Conservation (phyloP, 53 echinoderm and acorn worm species). For the Echinometra lucunter region DNA sequence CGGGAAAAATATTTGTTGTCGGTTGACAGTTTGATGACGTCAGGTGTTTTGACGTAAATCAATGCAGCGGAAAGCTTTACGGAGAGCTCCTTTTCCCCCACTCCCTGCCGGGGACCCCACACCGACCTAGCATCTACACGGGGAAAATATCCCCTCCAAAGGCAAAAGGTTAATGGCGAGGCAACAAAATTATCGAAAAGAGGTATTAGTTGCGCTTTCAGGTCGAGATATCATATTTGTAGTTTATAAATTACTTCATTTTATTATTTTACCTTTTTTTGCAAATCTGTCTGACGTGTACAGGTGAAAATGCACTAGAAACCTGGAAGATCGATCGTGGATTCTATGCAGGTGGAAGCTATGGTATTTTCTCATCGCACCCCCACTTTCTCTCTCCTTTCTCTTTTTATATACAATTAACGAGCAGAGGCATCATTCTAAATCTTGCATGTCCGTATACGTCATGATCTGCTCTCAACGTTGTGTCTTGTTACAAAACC, state of each 20-base stretch:
- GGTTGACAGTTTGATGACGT: slow-evolving; percentile 3
- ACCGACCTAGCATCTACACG: neutral
- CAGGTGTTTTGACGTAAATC: slow-evolving; percentile 44
- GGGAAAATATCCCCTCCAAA: neutral
- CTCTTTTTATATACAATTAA: neutral
- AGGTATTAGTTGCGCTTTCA: neutral
- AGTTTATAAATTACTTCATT: neutral
- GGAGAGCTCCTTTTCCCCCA: neutral
- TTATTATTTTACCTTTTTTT: too few species aligned
- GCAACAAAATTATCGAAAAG: too few species aligned
- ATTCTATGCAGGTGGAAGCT: neutral
- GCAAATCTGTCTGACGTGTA: neutral
- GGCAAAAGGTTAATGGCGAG: neutral
- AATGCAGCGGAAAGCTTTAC: neutral
- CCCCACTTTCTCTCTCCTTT: too few species aligned
- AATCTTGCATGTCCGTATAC: neutral
- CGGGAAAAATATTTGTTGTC: slow-evolving; percentile 7
- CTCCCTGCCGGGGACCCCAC: neutral
- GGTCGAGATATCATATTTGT: neutral
- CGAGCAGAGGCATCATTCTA: neutral
- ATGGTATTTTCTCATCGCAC: neutral
- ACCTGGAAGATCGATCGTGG: neutral
- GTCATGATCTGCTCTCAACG: neutral
- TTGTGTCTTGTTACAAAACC: neutral
- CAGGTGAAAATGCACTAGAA: neutral